Base-by-base conservation (phyloP, 2,113 vertebrate species). In the Smithornis capensis region DNA sequence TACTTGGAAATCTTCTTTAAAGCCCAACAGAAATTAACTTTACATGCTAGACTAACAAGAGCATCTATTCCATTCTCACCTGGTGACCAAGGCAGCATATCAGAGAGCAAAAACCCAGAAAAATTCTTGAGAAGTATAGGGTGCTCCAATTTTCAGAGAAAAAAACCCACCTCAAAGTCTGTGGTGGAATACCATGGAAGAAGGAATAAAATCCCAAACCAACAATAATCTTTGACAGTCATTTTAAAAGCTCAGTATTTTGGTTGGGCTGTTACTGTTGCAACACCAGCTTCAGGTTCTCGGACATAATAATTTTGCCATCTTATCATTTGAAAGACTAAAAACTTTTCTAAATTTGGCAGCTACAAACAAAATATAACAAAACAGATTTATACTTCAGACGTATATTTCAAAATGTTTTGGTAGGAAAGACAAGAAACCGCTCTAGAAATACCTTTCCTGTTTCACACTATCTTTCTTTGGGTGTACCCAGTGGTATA, bases 1-100 rank as follows among this genome's bases (percentile, higher is more conserved):
- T 87, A 90, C 37, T 82, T 86, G 56, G 33, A 96, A 97, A 91
- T 90, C 70, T 92, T 33, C 63, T 93, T 94, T 94, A 76, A 95
- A 96, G 80, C 77, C n/a, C 38, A 96, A 82, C 68, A 95, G 74
- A 95, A 95, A 90, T 86, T 42, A 92, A 63, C 53, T 89, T 87
- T 86, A 92, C 76, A 68, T 49, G 65, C 47, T 69, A 63, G 70
- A 94, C 83, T 87, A 94, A 82, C 40, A 92, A 67, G 14, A 91
- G 22, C 55, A 68, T 57, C n/a, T 85, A 81, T 75, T 89, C n/a
- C 50, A 68, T 65, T 94, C 49, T 78, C 33, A 68, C 81, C 27
- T 92, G 42, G 33, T 62, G 85, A 95, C 29, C 27, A 67, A 91
- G 13, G 40, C 35, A 82, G 64, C 24, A 60, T 38, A 74, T 35